Evolutionary conservation across 1,140 invertebrate genomes (phyloP), one percentile per base, ranked within the genome.

Genomic region (Drosophila hydei): DNA sequence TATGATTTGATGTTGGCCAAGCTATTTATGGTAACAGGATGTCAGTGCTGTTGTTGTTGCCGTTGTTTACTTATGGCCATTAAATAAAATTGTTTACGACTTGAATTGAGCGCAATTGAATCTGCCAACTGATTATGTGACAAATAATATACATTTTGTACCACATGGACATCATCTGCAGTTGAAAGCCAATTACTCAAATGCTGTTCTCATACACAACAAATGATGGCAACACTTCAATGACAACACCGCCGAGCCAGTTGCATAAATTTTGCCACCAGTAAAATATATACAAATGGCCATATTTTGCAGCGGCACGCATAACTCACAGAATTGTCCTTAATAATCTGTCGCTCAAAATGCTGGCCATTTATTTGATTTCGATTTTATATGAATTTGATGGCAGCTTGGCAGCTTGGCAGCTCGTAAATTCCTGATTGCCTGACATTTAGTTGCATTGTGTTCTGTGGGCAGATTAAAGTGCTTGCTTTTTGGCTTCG

Each of bases 141-240:
- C 6, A 30, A 5, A 19, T 16, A n/a, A 55, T 58, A 27, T 38
- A 38, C 36, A 50, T 9, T 14, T 45, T 33, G 12, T 25, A 38
- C 7, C 19, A 21, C 11, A 14, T 56, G 9, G 16, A 30, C 47
- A 21, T 14, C 2, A 52, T 59, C 74, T 69, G 60, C 59, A 42
- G 55, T 62, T 50, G 47, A 81, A 81, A 69, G 81, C 79, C 77
- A 87, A 87, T 81, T 74, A 71, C 54, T 81, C 65, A 72, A 83
- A 72, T 76, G 72, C 21, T 23, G 55, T 75, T 40, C 61, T 64
- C 78, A 70, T 68, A 62, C 64, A 58, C 68, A 60, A 80, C 6
- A 78, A 75, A 72, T 75, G 74, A 75, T 75, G 83, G 80, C 74
- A 27, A 56, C 75, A 81, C 63, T 60, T 64, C 56, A 62, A 68